These are phyloP conservation scores for Nebria brevicollis DNA, from an alignment of 2,888 invertebrate species.

Conservation along the genomic window DNA sequence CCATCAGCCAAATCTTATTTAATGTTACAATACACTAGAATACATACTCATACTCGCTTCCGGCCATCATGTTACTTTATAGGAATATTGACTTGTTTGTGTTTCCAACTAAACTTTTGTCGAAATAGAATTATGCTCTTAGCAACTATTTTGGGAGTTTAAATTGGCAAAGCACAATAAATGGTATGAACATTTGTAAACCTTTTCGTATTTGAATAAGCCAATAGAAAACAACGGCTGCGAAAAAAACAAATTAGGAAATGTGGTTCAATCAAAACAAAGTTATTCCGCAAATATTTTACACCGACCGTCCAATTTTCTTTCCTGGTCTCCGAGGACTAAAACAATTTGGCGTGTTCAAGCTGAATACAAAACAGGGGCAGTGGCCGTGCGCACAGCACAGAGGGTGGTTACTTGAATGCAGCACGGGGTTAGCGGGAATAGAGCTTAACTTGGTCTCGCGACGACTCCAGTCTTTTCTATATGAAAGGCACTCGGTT, in stretches of 20 bases:
- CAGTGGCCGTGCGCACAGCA: conserved; percentile 5
- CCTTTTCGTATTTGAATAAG: background rate
- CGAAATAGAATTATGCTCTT: no score
- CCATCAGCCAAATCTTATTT: conserved; percentile 31
- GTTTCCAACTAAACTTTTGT: no score
- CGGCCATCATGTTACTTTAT: background rate
- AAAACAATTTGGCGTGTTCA: conserved; percentile 58
- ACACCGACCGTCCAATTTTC: conserved; percentile 59
- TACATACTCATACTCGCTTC: conserved; percentile 18
- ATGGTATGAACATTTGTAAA: no score
- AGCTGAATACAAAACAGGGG: conserved; percentile 40
- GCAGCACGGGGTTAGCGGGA: background rate
- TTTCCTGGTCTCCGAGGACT: conserved; percentile 58
- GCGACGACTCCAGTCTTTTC: background rate
- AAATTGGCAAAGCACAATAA: no score
- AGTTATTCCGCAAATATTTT: conserved; percentile 58
- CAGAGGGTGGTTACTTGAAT: background rate
- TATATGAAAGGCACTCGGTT: conserved; percentile 11
- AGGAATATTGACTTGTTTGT: no score
- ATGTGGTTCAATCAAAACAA: conserved; percentile 53
- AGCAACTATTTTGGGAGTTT: no score
- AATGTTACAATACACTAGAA: conserved; percentile 20
- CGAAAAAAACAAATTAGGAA: background rate
- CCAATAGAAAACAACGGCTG: background rate
- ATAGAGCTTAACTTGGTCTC: conserved; percentile 7